phyloP scores from a whole-genome alignment of 2,888 invertebrate species.

The Galeopsomyia nigrocyanea region DNA sequence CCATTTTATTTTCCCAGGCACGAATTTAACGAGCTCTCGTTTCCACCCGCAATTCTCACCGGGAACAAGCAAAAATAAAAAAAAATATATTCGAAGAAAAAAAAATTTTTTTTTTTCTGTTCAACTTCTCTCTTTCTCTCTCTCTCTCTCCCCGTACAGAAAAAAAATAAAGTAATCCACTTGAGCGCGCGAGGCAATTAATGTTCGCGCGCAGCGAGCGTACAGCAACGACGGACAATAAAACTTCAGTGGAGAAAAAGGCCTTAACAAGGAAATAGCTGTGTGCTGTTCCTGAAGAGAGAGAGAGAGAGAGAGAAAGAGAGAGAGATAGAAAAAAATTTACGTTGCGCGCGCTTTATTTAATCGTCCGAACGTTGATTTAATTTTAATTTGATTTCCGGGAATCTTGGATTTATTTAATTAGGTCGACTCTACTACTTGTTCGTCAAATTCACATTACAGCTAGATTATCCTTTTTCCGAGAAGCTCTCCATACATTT shows the following conservation, averaged over 20 bases:
- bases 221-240: background rate
- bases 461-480: background rate
- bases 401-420: too few species aligned
- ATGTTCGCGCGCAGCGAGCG: background rate
- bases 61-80: too few species aligned
- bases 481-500: background rate
- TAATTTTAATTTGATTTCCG: too few species aligned
- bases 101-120: too few species aligned
- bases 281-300: background rate
- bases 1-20: too few species aligned
- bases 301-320: slow-evolving; percentile 1
- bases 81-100: too few species aligned
- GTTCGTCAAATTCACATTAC: too few species aligned
- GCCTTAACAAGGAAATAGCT: background rate
- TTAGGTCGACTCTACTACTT: too few species aligned
- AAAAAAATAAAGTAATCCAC: background rate
- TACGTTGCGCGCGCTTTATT: slow-evolving; percentile 4
- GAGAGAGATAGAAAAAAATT: background rate
- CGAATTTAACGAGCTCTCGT: too few species aligned
- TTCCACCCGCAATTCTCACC: too few species aligned
- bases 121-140: background rate
- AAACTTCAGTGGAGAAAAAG: slow-evolving; percentile 18
- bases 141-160: background rate
- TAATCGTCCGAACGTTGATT: slow-evolving; percentile 6
- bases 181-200: too few species aligned